Evolutionary conservation across 2,113 vertebrate species (phyloP).

Genomic region (Pristiophorus japonicus): DNA sequence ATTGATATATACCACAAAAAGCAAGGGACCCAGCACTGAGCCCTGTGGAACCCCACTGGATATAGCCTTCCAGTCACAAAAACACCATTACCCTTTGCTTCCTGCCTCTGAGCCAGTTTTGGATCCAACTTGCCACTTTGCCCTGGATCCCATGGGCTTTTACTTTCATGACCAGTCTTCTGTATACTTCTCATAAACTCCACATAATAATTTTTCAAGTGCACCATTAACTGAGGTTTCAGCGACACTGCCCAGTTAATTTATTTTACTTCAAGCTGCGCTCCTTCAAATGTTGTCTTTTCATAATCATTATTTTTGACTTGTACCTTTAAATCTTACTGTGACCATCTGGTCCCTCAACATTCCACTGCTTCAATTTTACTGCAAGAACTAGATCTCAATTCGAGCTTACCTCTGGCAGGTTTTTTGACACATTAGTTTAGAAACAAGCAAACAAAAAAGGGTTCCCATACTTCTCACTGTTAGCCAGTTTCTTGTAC

Average conservation of each 20-base stretch:
- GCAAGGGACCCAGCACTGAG: too few relatives aligned
- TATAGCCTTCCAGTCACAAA: too few relatives aligned
- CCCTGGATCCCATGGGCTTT: too few relatives aligned
- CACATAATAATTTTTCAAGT: neutral
- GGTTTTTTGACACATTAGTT: neutral
- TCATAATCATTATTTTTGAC: too few relatives aligned
- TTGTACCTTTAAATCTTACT: neutral
- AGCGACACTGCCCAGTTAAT: neutral
- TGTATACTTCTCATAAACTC: too few relatives aligned
- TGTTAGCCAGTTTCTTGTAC: constrained; percentile 67
- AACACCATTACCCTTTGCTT: too few relatives aligned
- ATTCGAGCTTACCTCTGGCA: neutral
- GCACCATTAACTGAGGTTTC: neutral
- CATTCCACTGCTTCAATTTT: neutral
- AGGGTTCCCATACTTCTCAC: constrained; percentile 60
- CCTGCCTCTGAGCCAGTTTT: too few relatives aligned
- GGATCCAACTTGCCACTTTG: too few relatives aligned
- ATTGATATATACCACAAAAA: too few relatives aligned
- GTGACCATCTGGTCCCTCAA: neutral
- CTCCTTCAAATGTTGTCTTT: neutral
- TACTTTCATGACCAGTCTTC: too few relatives aligned
- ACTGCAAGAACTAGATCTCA: neutral
- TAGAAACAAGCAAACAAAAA: neutral
- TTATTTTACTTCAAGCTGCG: neutral
- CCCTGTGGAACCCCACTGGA: too few relatives aligned